A percentile compares a stretch with the other conserved stretches of the same genome.
Conservation (phyloP, 2,888 invertebrate genomes). For the Hydraecia micacea region DNA sequence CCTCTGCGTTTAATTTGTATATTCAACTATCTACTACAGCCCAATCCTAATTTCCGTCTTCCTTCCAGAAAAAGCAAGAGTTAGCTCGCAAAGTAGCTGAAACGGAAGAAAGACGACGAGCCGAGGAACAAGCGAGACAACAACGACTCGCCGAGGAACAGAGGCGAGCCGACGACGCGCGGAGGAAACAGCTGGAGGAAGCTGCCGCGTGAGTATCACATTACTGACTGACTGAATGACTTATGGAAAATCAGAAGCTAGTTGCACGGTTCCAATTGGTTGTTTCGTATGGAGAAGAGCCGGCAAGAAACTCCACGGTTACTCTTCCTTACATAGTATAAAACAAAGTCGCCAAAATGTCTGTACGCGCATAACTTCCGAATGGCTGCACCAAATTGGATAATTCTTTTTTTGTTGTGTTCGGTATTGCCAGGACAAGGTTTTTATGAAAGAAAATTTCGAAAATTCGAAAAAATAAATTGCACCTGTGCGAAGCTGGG, state of each 20-base stretch:
- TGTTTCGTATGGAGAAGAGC: background rate
- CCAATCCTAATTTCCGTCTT: background rate
- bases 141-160: slow-evolving; percentile 81
- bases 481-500: too few relatives aligned
- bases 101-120: slow-evolving; percentile 82
- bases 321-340: background rate
- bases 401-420: too few relatives aligned
- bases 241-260: background rate
- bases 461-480: too few relatives aligned
- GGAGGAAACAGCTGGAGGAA: slow-evolving; percentile 83
- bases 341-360: too few relatives aligned
- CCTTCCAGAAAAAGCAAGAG: slow-evolving; percentile 79
- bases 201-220: slow-evolving; percentile 76
- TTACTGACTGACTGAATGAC: too few relatives aligned
- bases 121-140: slow-evolving; percentile 81
- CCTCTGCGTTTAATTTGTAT: background rate
- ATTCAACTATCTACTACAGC: background rate
- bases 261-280: background rate
- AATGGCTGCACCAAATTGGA: too few relatives aligned
- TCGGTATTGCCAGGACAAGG: too few relatives aligned
- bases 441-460: too few relatives aligned
- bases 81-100: slow-evolving; percentile 84
- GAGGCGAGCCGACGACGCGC: slow-evolving; percentile 70
- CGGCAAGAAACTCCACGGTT: background rate
- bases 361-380: too few relatives aligned